Conservation (phyloP, 1,140 invertebrate genomes). For the Schlechtendalia chinensis region DNA sequence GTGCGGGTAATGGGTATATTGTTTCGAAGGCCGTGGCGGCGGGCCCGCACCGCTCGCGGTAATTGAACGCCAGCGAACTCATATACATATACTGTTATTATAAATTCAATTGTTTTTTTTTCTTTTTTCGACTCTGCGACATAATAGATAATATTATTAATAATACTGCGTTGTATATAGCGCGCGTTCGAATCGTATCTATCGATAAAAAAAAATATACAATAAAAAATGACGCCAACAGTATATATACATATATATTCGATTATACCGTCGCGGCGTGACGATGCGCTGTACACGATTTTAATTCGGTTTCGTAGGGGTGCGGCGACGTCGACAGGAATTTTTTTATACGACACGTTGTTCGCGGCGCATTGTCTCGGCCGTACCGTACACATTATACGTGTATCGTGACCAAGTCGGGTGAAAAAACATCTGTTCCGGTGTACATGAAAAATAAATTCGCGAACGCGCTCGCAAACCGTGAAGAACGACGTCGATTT, state of each 20-base stretch:
- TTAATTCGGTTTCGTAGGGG: background rate
- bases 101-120: constrained; percentile 47
- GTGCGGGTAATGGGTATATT: constrained; percentile 46
- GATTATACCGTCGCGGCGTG: background rate
- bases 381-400: too few relatives aligned
- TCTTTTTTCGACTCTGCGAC: constrained; percentile 10
- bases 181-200: too few relatives aligned
- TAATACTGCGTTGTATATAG: background rate
- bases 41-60: constrained; percentile 20
- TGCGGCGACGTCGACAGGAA: too few relatives aligned
- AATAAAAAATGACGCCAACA: background rate
- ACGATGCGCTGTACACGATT: background rate
- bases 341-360: too few relatives aligned
- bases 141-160: background rate
- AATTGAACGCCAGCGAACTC: constrained; percentile 34
- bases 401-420: too few relatives aligned
- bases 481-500: too few relatives aligned
- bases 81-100: too few relatives aligned
- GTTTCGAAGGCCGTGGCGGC: constrained; percentile 1
- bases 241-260: background rate
- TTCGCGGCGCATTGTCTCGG: too few relatives aligned
- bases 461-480: too few relatives aligned
- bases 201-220: background rate
- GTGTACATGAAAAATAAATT: too few relatives aligned
- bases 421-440: too few relatives aligned